Evolutionary conservation across 2,113 vertebrate genomes (phyloP).

Genomic region (Anarrhichthys ocellatus): DNA sequence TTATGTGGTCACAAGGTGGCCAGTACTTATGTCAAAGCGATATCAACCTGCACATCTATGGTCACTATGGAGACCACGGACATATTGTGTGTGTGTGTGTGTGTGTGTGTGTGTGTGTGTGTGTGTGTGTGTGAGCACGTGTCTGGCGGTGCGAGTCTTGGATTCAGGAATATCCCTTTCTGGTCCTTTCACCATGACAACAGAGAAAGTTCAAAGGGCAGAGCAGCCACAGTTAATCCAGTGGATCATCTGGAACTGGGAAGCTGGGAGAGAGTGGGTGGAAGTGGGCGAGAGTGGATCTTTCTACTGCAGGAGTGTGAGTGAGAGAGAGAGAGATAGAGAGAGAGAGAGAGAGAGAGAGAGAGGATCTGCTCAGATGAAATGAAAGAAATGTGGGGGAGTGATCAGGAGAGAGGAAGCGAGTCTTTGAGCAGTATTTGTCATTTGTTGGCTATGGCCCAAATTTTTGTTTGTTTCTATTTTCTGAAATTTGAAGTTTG

Average conservation of each 20-base stretch:
- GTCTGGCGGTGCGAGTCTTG: conserved; percentile 6
- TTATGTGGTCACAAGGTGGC: conserved; percentile 79
- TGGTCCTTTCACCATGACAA: conserved; percentile 66
- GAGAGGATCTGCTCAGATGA: conserved; percentile 38
- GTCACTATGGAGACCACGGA: conserved; percentile 60
- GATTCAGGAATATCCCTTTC: conserved; percentile 67
- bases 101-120: conserved; percentile 9
- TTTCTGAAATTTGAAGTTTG: conserved; percentile 40
- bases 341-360: conserved; percentile 34
- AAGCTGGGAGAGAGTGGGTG: conserved; percentile 50
- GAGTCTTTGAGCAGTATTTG: conserved; percentile 25
- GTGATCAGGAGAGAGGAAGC: conserved; percentile 35
- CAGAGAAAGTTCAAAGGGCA: conserved; percentile 68
- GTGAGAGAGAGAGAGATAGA: conserved; percentile 25
- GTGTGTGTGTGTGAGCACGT: conserved; percentile 15
- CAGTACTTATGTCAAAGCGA: conserved; percentile 43
- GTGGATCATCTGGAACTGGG: conserved; percentile 62
- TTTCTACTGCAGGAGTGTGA: conserved; percentile 26
- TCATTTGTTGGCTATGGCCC: conserved; percentile 23
- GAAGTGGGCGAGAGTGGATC: conserved; percentile 48
- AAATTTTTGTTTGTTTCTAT: conserved; percentile 36
- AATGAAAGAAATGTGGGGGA: conserved; percentile 47
- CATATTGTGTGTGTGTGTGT: conserved; percentile 5
- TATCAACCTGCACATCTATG: conserved; percentile 52
- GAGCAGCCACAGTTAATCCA: conserved; percentile 65